Evolutionary conservation across 1,140 invertebrate species (phyloP).

Genomic region (Pentalonia nigronervosa): DNA sequence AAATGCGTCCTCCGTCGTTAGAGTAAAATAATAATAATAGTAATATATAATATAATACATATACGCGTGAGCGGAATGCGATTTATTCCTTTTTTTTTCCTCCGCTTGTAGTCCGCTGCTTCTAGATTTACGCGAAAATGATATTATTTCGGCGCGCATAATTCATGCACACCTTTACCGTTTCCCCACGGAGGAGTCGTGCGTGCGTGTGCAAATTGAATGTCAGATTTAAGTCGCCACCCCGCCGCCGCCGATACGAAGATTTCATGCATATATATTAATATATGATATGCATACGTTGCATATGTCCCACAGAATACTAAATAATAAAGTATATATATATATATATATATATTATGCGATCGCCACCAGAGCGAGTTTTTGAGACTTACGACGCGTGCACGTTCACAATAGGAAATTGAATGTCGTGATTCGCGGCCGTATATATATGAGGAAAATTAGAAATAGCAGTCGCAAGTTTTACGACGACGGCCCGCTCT

Average conservation of each 20-base stretch:
- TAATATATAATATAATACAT: background rate
- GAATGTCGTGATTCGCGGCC: background rate
- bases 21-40: conserved; percentile 5
- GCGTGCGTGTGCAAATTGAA: background rate
- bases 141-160: background rate
- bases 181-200: background rate
- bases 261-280: background rate
- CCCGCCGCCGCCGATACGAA: background rate
- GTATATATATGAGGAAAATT: background rate
- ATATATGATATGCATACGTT: background rate
- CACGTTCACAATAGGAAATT: background rate
- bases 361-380: background rate
- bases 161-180: background rate
- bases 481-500: background rate
- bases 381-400: background rate
- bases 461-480: background rate
- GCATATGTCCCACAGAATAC: background rate
- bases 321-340: background rate
- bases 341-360: background rate
- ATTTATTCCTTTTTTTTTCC: background rate
- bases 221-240: background rate
- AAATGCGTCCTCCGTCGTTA: conserved; percentile 1
- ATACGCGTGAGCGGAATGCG: background rate
- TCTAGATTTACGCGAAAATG: conserved; percentile 22
- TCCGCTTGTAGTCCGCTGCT: background rate